phyloP scores from a whole-genome alignment of 1,140 invertebrate species.

The Aphidius gifuensis region DNA sequence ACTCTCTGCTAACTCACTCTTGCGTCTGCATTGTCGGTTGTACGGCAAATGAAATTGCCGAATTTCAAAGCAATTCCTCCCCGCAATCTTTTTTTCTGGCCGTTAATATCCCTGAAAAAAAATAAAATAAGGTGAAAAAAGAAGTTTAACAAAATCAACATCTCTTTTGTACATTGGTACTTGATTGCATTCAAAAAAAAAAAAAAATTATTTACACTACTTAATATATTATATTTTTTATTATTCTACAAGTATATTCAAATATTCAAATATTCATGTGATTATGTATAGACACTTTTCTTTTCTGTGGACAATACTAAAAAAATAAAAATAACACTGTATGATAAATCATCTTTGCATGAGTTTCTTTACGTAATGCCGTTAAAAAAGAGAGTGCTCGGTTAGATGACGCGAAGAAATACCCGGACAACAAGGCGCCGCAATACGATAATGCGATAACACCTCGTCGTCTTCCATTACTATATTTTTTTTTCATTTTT shows the following conservation, averaged over 20 bases:
- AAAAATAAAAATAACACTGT: not conserved
- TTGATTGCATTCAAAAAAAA: too few relatives aligned
- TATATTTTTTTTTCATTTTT: too few relatives aligned
- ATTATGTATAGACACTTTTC: not conserved
- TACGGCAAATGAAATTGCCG: slow-evolving; percentile 21
- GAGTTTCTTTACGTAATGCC: slow-evolving; percentile 5
- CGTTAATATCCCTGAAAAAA: slow-evolving; percentile 8
- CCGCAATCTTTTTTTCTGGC: slow-evolving; percentile 12
- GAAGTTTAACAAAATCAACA: too few relatives aligned
- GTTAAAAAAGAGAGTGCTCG: not conserved
- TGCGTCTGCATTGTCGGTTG: slow-evolving; percentile 5
- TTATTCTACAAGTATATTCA: not conserved
- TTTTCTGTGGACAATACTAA: too few relatives aligned
- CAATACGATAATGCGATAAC: slow-evolving; percentile 51
- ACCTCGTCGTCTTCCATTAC: slow-evolving; percentile 18
- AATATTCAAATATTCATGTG: not conserved
- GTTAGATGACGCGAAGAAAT: not conserved
- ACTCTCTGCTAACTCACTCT: not conserved
- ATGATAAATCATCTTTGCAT: slow-evolving; percentile 1
- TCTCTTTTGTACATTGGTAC: too few relatives aligned
- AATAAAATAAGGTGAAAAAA: not conserved
- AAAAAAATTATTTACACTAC: too few relatives aligned
- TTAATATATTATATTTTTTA: not conserved
- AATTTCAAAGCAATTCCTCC: slow-evolving; percentile 20
- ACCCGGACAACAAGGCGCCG: slow-evolving; percentile 42